A percentile compares a stretch with the other conserved stretches of the same genome.
These are phyloP conservation scores for Malurus alboscapulatus DNA, from an alignment of 2,113 vertebrate species.

Conservation along the genomic window DNA sequence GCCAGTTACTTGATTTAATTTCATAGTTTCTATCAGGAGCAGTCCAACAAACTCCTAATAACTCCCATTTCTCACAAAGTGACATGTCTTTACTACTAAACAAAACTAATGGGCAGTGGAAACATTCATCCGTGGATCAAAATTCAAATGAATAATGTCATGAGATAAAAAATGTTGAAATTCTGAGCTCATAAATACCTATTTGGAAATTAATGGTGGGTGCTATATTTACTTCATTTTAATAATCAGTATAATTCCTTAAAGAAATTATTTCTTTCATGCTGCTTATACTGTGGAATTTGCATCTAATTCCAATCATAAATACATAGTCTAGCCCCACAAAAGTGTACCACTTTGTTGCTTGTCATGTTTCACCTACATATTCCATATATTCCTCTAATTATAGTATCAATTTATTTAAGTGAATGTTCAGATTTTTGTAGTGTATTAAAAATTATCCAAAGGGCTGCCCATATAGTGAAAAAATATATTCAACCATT, in stretches of 20 bases:
- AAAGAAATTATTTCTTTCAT: conserved; percentile 37
- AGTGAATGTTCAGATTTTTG: conserved; percentile 27
- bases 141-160: conserved; percentile 51
- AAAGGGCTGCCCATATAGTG: neutral
- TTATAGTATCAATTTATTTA: conserved; percentile 29
- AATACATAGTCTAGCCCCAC: neutral
- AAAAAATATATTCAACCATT: conserved; percentile 39
- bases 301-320: conserved; percentile 8
- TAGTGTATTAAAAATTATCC: neutral
- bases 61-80: conserved; percentile 56
- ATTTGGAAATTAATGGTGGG: conserved; percentile 59
- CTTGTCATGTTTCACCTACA: neutral
- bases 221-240: conserved; percentile 51
- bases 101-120: conserved; percentile 65
- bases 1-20: conserved; percentile 48
- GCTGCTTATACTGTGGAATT: conserved; percentile 8
- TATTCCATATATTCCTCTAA: conserved; percentile 25
- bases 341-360: neutral
- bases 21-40: conserved; percentile 28
- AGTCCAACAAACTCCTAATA: conserved; percentile 36
- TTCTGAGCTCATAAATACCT: conserved; percentile 38
- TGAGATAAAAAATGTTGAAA: conserved; percentile 39
- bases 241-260: conserved; percentile 26
- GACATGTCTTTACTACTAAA: conserved; percentile 45
- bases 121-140: neutral